Evolutionary conservation across 1,140 invertebrate genomes (phyloP), one percentile per base, ranked within the genome.

Genomic region (Popillia japonica): DNA sequence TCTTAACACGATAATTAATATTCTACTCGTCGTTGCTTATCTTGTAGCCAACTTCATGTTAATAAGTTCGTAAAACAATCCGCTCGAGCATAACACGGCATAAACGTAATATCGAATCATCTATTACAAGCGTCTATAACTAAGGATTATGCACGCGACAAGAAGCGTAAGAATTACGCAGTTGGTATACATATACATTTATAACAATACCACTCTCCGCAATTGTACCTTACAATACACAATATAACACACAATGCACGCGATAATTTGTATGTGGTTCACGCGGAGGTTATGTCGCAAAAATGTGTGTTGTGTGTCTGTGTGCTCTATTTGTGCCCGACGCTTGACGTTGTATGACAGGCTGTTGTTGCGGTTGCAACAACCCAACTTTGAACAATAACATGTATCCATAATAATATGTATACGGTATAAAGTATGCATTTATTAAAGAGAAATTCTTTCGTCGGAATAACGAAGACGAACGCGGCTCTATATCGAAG

Each of bases 261-360:
- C 48, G 48, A 55, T 55, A 55, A 55, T 55, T 55, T 55, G 48
- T 55, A 55, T 55, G 48, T 55, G 48, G 48, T 55, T 55, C 48
- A 55, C 48, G 48, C 48, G 17, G 14, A 14, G 48, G 48, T 17
- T 55, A 17, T 55, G 48, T 55, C 48, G 48, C 48, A 55, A 55
- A 55, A 55, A 55, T 17, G 14, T 17, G 48, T 17, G 48, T 55
- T 55, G 48, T 34, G 27, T 34, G 27, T 34, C 1, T 34, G 27
- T 34, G 27, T 55, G 48, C 48, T 55, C 48, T 55, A 55, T 55
- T 55, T 55, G 48, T 55, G 48, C 48, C 48, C 14, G 48, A 17
- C 42, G 42, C 42, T 34, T 44, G 42, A 10, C 48, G 48, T 55
- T 55, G 14, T 55, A 55, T 34, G 27, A 34, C 27, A 34, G 27